Conservation (phyloP, 2,888 invertebrate genomes). For the Eupithecia abbreviata region DNA sequence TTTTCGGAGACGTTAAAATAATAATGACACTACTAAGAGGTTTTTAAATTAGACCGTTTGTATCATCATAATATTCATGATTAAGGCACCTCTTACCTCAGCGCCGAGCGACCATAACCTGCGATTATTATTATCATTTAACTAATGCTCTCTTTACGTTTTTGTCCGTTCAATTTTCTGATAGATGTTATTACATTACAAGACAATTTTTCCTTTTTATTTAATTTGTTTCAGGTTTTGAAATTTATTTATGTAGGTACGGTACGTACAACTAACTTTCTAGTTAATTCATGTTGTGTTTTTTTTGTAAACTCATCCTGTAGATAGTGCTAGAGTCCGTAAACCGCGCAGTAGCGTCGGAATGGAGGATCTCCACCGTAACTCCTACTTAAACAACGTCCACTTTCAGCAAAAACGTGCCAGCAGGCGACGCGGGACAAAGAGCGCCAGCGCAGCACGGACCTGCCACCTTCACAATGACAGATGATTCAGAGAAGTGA, state of each 20-base stretch:
- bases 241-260: background rate
- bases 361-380: constrained; percentile 56
- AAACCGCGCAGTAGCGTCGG: constrained; percentile 76
- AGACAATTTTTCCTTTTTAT: background rate
- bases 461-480: constrained; percentile 50
- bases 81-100: background rate
- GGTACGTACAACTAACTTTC: background rate
- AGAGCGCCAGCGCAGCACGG: constrained; percentile 39
- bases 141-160: background rate
- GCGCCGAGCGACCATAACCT: background rate
- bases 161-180: background rate
- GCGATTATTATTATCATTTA: background rate
- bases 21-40: constrained; percentile 14
- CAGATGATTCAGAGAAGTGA: constrained; percentile 56
- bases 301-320: background rate
- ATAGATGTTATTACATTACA: background rate
- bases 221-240: background rate
- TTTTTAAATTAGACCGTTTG: constrained; percentile 16
- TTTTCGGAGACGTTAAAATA: constrained; percentile 5
- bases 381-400: constrained; percentile 61
- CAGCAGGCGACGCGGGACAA: constrained; percentile 67
- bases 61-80: constrained; percentile 8
- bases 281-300: background rate
- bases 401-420: constrained; percentile 35
- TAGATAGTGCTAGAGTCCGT: constrained; percentile 18